phyloP scores from a whole-genome alignment of 2,797 vertebrate species.

The Siniperca undulata region DNA sequence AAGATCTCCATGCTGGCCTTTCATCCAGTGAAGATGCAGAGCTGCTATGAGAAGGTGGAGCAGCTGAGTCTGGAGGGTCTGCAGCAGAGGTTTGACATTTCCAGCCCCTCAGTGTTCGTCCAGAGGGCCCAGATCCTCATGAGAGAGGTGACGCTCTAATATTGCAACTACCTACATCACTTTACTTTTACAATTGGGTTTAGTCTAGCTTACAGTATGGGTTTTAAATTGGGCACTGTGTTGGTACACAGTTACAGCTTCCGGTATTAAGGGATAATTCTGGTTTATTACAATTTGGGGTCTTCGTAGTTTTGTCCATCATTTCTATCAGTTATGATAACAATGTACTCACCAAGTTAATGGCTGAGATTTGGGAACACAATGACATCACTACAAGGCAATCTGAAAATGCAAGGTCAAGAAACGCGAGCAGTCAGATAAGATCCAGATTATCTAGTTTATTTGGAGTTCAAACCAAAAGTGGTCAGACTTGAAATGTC shows the following conservation, averaged over 20 bases:
- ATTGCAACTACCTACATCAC: not conserved
- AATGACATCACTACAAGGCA: no score
- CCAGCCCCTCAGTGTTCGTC: conserved; percentile 92
- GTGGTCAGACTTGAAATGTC: no score
- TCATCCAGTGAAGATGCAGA: conserved; percentile 97
- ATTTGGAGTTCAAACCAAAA: no score
- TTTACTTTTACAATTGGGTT: not conserved
- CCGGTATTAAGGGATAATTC: not conserved
- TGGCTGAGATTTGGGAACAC: not conserved
- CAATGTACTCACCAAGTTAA: not conserved
- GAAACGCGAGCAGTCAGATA: no score
- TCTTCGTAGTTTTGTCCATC: not conserved
- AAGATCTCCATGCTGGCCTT: conserved; percentile 94
- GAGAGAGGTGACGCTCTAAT: conserved; percentile 88
- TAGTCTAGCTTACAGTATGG: not conserved
- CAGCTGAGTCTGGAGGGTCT: conserved; percentile 93
- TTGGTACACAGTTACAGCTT: not conserved
- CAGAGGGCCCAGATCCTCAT: conserved; percentile 97
- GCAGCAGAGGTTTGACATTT: conserved; percentile 94
- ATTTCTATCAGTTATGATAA: not conserved
- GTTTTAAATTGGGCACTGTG: not conserved
- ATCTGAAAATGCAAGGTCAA: no score
- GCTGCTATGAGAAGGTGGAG: conserved; percentile 94
- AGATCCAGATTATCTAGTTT: no score
- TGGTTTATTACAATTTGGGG: not conserved